Evolutionary conservation across 2,888 invertebrate genomes (phyloP).

Genomic region (Nycteola revayana): DNA sequence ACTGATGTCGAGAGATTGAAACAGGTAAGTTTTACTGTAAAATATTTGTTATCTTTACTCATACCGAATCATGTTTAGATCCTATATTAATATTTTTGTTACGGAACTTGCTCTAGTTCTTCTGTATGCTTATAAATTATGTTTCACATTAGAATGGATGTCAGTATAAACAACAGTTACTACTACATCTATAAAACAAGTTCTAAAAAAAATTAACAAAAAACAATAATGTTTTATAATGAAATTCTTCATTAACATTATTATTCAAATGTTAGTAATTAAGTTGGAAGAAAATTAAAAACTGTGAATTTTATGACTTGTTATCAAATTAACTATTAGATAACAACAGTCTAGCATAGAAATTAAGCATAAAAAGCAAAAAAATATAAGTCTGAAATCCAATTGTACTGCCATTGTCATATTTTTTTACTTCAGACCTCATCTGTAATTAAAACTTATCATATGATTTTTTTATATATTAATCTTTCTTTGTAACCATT

Average conservation of each 20-base stretch:
- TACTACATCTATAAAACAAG: not conserved
- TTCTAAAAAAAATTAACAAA: slow-evolving; percentile 10
- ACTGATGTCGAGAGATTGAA: slow-evolving; percentile 75
- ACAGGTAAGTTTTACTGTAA: slow-evolving; percentile 69
- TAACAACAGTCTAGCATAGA: slow-evolving; percentile 18
- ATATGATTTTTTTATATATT: no score
- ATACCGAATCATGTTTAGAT: no score
- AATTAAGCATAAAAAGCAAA: slow-evolving; percentile 14
- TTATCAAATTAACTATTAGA: slow-evolving; percentile 30
- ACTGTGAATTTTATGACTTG: slow-evolving; percentile 20
- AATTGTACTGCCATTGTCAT: no score
- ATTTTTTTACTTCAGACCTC: no score
- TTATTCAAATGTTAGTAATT: slow-evolving; percentile 32
- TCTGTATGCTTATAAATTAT: no score
- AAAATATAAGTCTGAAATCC: slow-evolving; percentile 6
- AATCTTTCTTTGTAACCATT: not conserved
- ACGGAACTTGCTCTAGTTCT: no score
- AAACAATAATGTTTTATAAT: slow-evolving; percentile 13
- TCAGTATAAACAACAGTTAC: not conserved
- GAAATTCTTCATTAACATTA: slow-evolving; percentile 19
- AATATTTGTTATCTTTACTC: no score
- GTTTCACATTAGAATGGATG: slow-evolving; percentile 3
- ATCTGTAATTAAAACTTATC: no score
- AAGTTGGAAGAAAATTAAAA: slow-evolving; percentile 17
- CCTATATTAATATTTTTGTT: no score